phyloP scores from a whole-genome alignment of 2,113 vertebrate species.

The Rousettus leschenaultii region DNA sequence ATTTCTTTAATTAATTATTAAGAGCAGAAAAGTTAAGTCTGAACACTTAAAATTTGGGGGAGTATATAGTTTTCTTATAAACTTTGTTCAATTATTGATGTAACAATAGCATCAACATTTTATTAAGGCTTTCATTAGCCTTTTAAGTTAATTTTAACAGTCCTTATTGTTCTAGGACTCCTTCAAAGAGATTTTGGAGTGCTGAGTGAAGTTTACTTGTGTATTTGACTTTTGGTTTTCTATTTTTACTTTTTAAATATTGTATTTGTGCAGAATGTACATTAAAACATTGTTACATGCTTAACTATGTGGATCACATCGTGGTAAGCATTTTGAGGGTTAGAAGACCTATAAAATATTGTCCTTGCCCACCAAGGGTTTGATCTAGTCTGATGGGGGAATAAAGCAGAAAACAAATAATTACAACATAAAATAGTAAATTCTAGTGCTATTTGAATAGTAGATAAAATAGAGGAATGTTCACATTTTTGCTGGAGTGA shows the following conservation, averaged over 20 bases:
- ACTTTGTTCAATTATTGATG: conserved; percentile 21
- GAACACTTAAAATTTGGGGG: conserved; percentile 2
- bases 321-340: not conserved
- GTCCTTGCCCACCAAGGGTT: not conserved
- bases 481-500: not conserved
- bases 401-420: conserved; percentile 26
- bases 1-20: conserved; percentile 37
- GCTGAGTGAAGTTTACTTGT: not conserved
- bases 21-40: not conserved
- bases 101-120: conserved; percentile 6
- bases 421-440: not conserved
- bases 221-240: conserved; percentile 5
- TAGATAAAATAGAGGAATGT: not conserved
- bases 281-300: conserved; percentile 38
- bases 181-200: conserved; percentile 19
- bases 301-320: not conserved
- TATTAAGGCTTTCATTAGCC: conserved; percentile 22
- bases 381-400: not conserved
- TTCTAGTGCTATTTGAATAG: not conserved
- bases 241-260: conserved; percentile 38
- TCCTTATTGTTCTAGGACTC: not conserved
- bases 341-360: not conserved
- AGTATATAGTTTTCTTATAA: conserved; percentile 49
- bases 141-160: conserved; percentile 17
- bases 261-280: conserved; percentile 47